A percentile compares a stretch with the other conserved stretches of the same genome.
Evolutionary conservation across 30 jellyfish, hydroid and myxozoan genomes (phyloP).

Genomic region (Rhopilema esculentum): DNA sequence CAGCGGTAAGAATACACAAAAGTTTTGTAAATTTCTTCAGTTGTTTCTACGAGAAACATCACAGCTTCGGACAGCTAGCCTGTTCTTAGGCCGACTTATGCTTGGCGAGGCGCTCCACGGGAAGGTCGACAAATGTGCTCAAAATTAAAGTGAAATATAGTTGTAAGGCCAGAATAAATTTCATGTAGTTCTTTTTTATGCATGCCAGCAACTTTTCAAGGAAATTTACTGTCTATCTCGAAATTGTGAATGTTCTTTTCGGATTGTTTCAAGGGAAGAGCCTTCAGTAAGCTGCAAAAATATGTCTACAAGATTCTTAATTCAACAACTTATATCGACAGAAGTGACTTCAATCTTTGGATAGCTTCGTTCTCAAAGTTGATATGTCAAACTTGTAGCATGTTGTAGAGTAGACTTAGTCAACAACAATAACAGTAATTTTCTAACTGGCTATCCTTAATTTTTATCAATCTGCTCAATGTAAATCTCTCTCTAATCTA

Average conservation of each 20-base stretch:
- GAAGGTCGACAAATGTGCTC: too few species aligned
- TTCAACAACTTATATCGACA: neutral
- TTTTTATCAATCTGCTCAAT: too few species aligned
- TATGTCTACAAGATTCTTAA: neutral
- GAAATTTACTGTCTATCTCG: too few species aligned
- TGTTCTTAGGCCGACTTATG: neutral
- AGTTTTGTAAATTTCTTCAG: neutral
- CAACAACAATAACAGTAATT: too few species aligned
- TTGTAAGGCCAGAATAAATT: neutral
- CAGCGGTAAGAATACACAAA: conserved; percentile 61
- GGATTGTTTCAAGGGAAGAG: neutral
- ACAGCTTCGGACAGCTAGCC: neutral
- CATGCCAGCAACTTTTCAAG: too few species aligned
- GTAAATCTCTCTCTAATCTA: too few species aligned
- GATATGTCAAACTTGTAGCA: too few species aligned
- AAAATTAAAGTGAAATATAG: neutral
- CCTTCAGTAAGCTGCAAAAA: neutral
- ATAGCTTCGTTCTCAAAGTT: too few species aligned
- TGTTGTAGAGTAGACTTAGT: too few species aligned
- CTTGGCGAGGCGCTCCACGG: neutral
- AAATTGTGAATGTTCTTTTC: too few species aligned
- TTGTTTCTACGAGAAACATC: neutral
- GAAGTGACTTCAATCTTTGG: too few species aligned
- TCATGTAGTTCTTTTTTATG: neutral
- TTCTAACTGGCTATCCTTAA: too few species aligned